phyloP scores from a whole-genome alignment of 2,888 invertebrate genomes.

The Drosophila pullipes region DNA sequence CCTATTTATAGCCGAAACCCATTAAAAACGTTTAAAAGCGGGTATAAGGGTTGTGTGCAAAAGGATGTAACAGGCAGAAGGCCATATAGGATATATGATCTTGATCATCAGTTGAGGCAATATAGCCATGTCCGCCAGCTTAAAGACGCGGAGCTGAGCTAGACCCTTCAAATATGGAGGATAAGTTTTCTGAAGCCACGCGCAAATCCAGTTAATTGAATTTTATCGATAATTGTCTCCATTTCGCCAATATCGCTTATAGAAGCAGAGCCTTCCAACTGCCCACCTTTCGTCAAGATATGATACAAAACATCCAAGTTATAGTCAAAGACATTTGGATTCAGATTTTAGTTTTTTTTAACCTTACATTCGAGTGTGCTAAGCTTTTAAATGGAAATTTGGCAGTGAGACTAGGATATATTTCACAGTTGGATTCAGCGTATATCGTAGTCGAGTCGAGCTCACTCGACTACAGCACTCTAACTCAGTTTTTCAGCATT shows the following conservation, averaged over 20 bases:
- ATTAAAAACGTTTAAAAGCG: background rate
- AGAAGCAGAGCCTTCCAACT: too few species aligned
- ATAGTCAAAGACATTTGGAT: background rate
- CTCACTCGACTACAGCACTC: background rate
- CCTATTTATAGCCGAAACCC: background rate
- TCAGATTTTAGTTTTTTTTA: too few species aligned
- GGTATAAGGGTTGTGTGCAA: background rate
- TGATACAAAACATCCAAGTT: rapidly evolving
- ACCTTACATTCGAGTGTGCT: background rate
- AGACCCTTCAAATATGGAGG: background rate
- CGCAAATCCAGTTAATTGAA: too few species aligned
- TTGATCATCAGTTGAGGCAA: background rate
- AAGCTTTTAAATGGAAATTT: background rate
- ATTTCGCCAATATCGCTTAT: background rate
- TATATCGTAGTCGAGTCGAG: background rate
- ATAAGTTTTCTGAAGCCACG: background rate
- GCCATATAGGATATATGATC: background rate
- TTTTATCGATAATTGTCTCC: background rate
- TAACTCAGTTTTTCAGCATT: background rate
- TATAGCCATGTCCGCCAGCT: too few species aligned
- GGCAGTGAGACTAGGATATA: background rate
- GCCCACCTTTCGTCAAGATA: background rate
- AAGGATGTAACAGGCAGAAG: background rate
- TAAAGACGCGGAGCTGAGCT: too few species aligned
- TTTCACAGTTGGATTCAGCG: background rate